A percentile compares a stretch with the other conserved stretches of the same genome.
These are phyloP conservation scores for Vanessa atalanta DNA, from an alignment of 1,140 invertebrate species.

Conservation along the genomic window DNA sequence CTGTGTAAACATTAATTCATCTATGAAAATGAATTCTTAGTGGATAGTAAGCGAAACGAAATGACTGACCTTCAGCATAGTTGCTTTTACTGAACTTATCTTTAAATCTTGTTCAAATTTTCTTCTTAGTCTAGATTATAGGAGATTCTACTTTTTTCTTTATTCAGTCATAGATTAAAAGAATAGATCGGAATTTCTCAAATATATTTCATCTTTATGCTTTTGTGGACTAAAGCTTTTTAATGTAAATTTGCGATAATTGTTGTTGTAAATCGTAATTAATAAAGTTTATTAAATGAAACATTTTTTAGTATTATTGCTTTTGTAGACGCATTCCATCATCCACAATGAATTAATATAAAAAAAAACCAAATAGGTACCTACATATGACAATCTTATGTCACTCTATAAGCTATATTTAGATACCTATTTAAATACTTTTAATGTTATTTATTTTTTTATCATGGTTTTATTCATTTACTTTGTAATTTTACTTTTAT, in stretches of 20 bases:
- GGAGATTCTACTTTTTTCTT: neutral
- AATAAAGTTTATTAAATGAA: conserved; percentile 17
- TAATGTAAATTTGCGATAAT: conserved; percentile 36
- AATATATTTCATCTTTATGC: conserved; percentile 26
- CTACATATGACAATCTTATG: too few species aligned
- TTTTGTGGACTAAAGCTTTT: conserved; percentile 31
- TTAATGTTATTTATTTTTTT: neutral
- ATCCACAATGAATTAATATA: neutral
- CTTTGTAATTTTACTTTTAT: neutral
- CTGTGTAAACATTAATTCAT: neutral
- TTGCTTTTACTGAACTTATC: conserved; percentile 12
- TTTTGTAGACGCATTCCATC: neutral
- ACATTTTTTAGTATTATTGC: neutral
- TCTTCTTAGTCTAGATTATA: neutral
- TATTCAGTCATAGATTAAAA: conserved; percentile 15
- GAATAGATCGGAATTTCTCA: conserved; percentile 10
- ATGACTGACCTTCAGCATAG: conserved; percentile 34
- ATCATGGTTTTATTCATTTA: neutral
- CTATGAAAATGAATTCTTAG: conserved; percentile 4
- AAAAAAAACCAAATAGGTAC: too few species aligned
- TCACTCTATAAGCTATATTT: too few species aligned
- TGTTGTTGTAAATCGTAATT: conserved; percentile 27
- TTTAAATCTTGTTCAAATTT: conserved; percentile 4
- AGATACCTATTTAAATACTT: neutral
- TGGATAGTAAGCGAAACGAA: conserved; percentile 16